phyloP scores from a whole-genome alignment of 2,888 invertebrate genomes.

The Sipha maydis region DNA sequence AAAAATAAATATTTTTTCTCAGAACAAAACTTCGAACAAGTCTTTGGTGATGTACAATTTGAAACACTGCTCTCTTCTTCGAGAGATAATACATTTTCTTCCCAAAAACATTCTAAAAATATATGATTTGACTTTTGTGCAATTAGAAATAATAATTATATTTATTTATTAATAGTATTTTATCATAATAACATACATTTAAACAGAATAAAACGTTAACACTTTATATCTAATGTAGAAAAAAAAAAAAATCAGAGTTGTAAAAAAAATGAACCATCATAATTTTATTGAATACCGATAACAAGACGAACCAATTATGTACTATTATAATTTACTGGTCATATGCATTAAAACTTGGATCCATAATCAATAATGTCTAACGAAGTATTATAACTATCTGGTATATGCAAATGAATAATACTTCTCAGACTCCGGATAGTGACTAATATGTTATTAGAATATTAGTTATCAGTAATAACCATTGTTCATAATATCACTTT shows the following conservation, averaged over 20 bases:
- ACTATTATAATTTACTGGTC: neutral
- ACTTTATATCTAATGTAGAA: slow-evolving; percentile 11
- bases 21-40: slow-evolving; percentile 40
- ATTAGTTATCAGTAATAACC: too few relatives aligned
- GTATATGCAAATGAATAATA: neutral
- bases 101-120: slow-evolving; percentile 44
- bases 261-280: neutral
- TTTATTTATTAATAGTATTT: neutral
- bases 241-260: slow-evolving; percentile 10
- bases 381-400: neutral
- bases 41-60: slow-evolving; percentile 27
- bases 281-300: neutral
- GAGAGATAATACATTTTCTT: slow-evolving; percentile 39
- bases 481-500: too few relatives aligned
- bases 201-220: neutral
- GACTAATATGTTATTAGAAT: too few relatives aligned
- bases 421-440: too few relatives aligned
- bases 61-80: slow-evolving; percentile 16
- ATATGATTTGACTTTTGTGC: slow-evolving; percentile 1
- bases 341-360: too few relatives aligned
- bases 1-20: slow-evolving; percentile 38
- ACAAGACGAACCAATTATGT: neutral
- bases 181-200: neutral
- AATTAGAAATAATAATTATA: neutral
- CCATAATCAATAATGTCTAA: neutral